Percentiles rank a stretch among this genome's conserved stretches.
Conservation (phyloP, 2,113 vertebrate species). For the Thalassoma bifasciatum region DNA sequence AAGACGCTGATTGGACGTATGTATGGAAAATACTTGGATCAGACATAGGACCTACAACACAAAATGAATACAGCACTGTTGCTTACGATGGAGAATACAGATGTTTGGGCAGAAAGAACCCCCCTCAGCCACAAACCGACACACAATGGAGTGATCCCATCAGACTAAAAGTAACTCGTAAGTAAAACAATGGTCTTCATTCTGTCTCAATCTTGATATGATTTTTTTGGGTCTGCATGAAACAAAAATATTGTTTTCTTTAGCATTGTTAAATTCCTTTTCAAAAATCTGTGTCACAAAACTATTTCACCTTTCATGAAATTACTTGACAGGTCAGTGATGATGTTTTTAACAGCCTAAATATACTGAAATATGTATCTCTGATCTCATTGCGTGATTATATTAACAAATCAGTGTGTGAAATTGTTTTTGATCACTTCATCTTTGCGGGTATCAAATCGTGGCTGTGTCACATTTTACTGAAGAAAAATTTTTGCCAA, state of each 20-base stretch:
- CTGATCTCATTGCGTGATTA: too few species aligned
- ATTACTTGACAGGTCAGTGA: too few species aligned
- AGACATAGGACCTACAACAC: not conserved
- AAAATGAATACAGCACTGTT: not conserved
- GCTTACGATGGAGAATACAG: not conserved
- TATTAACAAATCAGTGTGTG: too few species aligned
- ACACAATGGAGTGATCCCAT: not conserved
- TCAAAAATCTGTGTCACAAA: too few species aligned
- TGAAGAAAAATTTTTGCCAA: too few species aligned
- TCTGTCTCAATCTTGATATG: not conserved
- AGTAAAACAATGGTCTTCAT: not conserved
- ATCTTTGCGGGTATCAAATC: too few species aligned
- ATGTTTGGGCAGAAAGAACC: not conserved
- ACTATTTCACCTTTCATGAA: too few species aligned
- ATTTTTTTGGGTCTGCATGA: not conserved
- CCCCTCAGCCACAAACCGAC: not conserved
- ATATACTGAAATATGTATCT: too few species aligned
- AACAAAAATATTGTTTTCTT: too few species aligned
- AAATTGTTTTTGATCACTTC: too few species aligned
- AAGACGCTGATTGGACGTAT: slow-evolving; percentile 7
- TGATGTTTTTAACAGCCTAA: too few species aligned
- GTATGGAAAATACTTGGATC: slow-evolving; percentile 10
- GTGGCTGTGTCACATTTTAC: too few species aligned
- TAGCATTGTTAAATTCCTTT: not conserved
- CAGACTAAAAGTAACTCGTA: not conserved